A percentile compares a stretch with the other conserved stretches of the same genome.
These are phyloP conservation scores for Campylomormyrus tamandua DNA, from an alignment of 2,113 vertebrate species.

Conservation along the genomic window DNA sequence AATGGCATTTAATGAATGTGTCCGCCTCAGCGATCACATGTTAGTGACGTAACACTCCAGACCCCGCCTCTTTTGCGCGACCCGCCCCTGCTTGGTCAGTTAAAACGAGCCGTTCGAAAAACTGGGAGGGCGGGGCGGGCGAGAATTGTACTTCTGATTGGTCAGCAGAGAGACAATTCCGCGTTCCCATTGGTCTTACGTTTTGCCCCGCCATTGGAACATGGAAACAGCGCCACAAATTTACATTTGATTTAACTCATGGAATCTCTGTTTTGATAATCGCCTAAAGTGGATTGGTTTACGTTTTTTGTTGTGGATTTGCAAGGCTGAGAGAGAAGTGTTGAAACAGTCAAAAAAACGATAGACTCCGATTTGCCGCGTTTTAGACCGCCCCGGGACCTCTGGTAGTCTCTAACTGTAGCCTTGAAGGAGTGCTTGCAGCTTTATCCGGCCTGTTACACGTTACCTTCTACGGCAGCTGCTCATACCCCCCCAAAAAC, in stretches of 20 bases:
- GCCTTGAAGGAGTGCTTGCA: not conserved
- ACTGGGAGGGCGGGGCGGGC: constrained; percentile 3
- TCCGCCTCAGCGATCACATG: not conserved
- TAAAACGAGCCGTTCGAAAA: constrained; percentile 16
- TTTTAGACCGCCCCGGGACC: constrained; percentile 5
- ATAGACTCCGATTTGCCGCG: constrained; percentile 4
- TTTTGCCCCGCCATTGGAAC: constrained; percentile 47
- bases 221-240: constrained; percentile 58
- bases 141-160: constrained; percentile 32
- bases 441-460: not conserved
- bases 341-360: not conserved
- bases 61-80: not conserved
- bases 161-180: not conserved
- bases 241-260: constrained; percentile 31
- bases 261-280: not conserved
- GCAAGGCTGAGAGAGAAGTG: not conserved
- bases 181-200: constrained; percentile 47
- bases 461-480: not conserved
- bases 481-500: not conserved
- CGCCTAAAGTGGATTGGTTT: not conserved
- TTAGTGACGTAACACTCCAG: not conserved
- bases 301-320: not conserved
- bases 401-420: not conserved
- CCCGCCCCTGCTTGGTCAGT: not conserved
- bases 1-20: not conserved